Evolutionary conservation across 1,140 invertebrate genomes (phyloP), one percentile per base, ranked within the genome.

Genomic region (Cydia strobilella): DNA sequence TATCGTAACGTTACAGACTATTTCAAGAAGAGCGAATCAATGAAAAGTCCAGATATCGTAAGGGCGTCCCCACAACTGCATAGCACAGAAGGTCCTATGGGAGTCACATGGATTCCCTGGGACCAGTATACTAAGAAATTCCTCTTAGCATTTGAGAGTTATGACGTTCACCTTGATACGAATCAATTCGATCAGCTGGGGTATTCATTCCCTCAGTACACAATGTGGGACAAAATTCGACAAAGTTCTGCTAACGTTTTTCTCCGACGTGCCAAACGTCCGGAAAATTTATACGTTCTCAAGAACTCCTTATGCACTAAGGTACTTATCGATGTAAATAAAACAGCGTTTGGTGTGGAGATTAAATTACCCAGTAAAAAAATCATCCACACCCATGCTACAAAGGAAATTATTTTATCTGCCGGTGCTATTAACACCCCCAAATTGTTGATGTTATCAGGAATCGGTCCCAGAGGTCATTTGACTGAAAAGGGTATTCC

Each of bases 201-300:
- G 3, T 97, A 97, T 79, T 96, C 97, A 94, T 94, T 96, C 20
- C 95, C 96, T 6, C 96, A 97, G 93, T 98, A 95, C 13, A 98
- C 97, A 0, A 96, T 98, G 9, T 89, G 96, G 62, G 90, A 96
- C 45, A 96, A 96, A 0, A 95, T 94, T 0, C 93, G 98, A 35
- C 98, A 98, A 84, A 97, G 96, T 74, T 96, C 97, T 0, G 96
- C 97, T 0, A 96, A 97, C 86, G 96, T 96, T 0, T 98, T 97
- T 82, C 87, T 98, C 1, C 91, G 95, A 69, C 97, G 97, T 0
- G 94, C 96, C 2, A 91, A 96, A 48, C 86, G 95, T 45, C 90
- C 97, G 5, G 92, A 91, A 74, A 98, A 98, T 85, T 92, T 99
- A 6, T 95, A 96, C 82, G 91, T 96, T 0, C 94, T 95, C 0